phyloP scores from a whole-genome alignment of 2,113 vertebrate genomes.

The Boleophthalmus pectinirostris region DNA sequence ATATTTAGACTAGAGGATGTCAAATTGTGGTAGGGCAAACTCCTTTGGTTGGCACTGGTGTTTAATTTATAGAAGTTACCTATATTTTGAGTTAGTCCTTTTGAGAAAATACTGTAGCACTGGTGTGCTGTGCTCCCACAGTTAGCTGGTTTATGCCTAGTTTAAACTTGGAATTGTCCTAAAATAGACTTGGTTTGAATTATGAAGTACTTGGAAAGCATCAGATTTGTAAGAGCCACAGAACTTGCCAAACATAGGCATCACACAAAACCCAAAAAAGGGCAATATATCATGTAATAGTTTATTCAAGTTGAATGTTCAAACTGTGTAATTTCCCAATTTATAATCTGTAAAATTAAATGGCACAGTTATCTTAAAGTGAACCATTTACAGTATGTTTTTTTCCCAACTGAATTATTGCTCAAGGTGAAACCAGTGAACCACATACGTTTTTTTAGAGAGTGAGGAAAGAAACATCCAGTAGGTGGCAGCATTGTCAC shows the following conservation, averaged over 20 bases:
- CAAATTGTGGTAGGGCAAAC: not conserved
- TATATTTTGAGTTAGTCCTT: no score
- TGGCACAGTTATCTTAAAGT: not conserved
- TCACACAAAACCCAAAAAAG: no score
- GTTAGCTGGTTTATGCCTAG: no score
- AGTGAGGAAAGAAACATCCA: slow-evolving; percentile 22
- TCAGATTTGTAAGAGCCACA: not conserved
- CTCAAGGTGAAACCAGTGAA: not conserved
- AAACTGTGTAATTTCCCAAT: not conserved
- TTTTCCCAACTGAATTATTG: not conserved
- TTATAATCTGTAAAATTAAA: not conserved
- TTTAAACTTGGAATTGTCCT: no score
- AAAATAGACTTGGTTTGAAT: not conserved
- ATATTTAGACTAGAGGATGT: not conserved
- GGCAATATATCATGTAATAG: no score
- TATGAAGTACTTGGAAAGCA: not conserved
- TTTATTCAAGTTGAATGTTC: not conserved
- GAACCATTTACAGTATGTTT: not conserved
- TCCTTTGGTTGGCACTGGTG: no score
- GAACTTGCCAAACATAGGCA: no score
- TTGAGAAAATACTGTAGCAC: no score
- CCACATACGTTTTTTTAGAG: not conserved
- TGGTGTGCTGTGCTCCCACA: no score
- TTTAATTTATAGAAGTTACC: no score
- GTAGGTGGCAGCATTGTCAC: slow-evolving; percentile 54